phyloP scores from a whole-genome alignment of 2,797 vertebrate species.

The Micropoecilia bifurca region DNA sequence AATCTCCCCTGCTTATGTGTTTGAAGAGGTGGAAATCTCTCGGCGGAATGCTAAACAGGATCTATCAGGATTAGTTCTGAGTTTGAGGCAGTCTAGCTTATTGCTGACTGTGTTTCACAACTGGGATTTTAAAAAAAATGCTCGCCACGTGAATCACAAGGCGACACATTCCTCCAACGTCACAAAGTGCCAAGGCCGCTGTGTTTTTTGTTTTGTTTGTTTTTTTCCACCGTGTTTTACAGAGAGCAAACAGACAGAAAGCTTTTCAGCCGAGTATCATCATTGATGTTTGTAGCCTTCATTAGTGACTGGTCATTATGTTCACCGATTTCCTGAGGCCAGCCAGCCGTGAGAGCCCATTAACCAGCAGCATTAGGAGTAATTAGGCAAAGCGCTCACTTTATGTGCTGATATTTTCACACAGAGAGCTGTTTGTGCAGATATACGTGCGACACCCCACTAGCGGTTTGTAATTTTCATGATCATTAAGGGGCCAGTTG shows the following conservation, averaged over 20 bases:
- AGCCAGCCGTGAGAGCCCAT: slow-evolving; percentile 64
- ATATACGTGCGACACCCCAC: slow-evolving; percentile 20
- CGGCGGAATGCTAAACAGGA: slow-evolving; percentile 77
- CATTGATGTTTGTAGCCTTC: slow-evolving; percentile 75
- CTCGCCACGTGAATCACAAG: slow-evolving; percentile 29
- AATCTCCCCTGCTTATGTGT: slow-evolving; percentile 69
- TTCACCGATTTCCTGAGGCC: slow-evolving; percentile 75
- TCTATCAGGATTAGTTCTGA: slow-evolving; percentile 78
- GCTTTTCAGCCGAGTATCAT: slow-evolving; percentile 47
- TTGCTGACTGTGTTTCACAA: slow-evolving; percentile 70
- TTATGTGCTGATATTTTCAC: slow-evolving; percentile 45
- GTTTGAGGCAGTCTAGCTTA: slow-evolving; percentile 73
- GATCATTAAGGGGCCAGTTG: slow-evolving; percentile 36
- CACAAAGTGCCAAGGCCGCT: not conserved
- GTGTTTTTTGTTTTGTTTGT: not conserved
- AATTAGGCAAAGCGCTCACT: slow-evolving; percentile 68
- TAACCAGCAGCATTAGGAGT: slow-evolving; percentile 70
- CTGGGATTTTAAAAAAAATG: slow-evolving; percentile 44
- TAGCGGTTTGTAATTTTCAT: slow-evolving; percentile 32
- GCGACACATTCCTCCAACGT: slow-evolving; percentile 27
- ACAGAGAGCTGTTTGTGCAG: slow-evolving; percentile 33
- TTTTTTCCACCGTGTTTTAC: not conserved
- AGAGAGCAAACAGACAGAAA: slow-evolving; percentile 32
- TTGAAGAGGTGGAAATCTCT: slow-evolving; percentile 77
- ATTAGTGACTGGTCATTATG: slow-evolving; percentile 83